Evolutionary conservation across 2,113 vertebrate species (phyloP), one percentile per base, ranked within the genome.

Genomic region (Tachysurus fulvidraco): DNA sequence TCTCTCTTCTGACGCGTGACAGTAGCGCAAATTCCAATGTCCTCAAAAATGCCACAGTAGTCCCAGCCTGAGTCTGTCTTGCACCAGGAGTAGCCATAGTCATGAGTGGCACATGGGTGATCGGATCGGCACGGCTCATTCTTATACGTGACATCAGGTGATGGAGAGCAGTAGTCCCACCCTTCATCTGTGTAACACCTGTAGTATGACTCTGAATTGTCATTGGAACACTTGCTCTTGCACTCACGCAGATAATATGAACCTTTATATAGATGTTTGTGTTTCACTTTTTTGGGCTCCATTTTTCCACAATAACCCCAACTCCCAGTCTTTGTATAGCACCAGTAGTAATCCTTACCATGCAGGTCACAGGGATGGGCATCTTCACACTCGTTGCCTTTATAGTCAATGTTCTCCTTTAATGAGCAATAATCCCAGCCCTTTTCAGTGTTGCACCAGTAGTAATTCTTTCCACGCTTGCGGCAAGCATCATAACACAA

Each of bases 101-200:
- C 80, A 77, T 83, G 55, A 11, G 9, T 12, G 57, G 16, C 57
- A 65, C 86, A 87, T 3, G 1, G 19, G n/a, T 83, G 77, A 16
- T 71, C 44, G 5, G 44, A 25, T 19, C 9, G 69, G 46, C 86
- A 83, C 25, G 17, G 57, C 19, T 54, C 59, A 19, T 25, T 60
- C 46, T 8, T 65, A 30, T 64, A 83, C 3, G 80, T 87, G 8
- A 83, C 55, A 19, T 76, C 2, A 9, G 28, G 10, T 4, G 2
- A 4, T 46, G 86, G 86, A 64, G 86, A 87, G 80, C 86, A 87
- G 80, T 87, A 54, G 54, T 87, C 86, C 80, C 69, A 83, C 21
- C 23, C 55, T 1, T 64, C 10, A 41, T n/a, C 41, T 21, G 65
- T 87, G 54, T 74, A 19, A 36, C 85, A 87, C 79, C 79, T 16